Base-by-base conservation (phyloP, 2,888 invertebrate genomes). In the Camptogramma bilineatum region DNA sequence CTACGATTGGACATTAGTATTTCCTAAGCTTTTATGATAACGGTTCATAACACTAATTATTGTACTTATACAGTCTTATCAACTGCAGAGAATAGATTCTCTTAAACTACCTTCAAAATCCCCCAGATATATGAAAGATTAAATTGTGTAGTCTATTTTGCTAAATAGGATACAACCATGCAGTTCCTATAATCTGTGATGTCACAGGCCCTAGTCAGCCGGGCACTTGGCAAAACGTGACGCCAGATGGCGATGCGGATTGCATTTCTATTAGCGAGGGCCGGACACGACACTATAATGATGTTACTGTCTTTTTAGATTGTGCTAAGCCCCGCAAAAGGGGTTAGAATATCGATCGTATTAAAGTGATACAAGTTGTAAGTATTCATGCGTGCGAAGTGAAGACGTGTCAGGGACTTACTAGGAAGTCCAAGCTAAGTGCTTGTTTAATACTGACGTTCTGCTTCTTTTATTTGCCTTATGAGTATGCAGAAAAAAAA, bases 241-340 rank as follows among this genome's bases (percentile, higher is more conserved):
- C 31, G 24, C 17, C 62, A 66, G 58, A 62, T 62, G 66, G 58
- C 51, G 57, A 58, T 44, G 51, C 17, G 54, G 16, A 62, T 52
- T 62, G 58, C 66, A 66, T 66, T 62, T 54, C 51, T 66, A 62
- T 52, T 62, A 65, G 61, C 60, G 48, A 42, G 62, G 62, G 62
- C 58, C 55, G 58, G 47, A 55, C 62, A 46, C 28, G 31, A 34
- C 52, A 52, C 53, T 63, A 54, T 54, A 62, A 66, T 59, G 42
- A 47, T 55, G 62, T 66, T 62, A 62, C 66, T 54, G 58, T 58
- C 54, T 52, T 61, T 58, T 54, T 62, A 66, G 54, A 62, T 50
- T 51, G 51, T 28, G 18, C 28, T 55, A 52, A 66, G 39, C 57
- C 39, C 46, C 34, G 17, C 16, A 7, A 39, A 55, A 56, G 48